Evolutionary conservation across 2,113 vertebrate genomes (phyloP).

Genomic region (Mustela nigripes): DNA sequence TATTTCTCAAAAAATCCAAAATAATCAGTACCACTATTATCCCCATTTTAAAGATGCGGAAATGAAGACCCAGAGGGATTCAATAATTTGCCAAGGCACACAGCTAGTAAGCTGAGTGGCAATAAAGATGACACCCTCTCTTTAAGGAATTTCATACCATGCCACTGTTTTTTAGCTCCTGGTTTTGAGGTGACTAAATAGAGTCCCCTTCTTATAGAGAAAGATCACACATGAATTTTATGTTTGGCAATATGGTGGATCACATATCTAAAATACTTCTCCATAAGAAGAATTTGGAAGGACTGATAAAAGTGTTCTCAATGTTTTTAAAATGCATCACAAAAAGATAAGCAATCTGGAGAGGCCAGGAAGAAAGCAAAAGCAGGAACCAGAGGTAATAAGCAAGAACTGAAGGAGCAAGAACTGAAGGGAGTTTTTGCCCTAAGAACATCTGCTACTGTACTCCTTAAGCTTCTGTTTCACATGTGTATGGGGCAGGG

Average conservation of each 20-base stretch:
- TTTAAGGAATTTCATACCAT: neutral
- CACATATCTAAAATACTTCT: neutral
- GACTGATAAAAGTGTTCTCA: neutral
- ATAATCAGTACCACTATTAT: neutral
- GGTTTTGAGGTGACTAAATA: constrained; percentile 12
- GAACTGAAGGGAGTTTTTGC: neutral
- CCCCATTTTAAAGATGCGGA: constrained; percentile 2
- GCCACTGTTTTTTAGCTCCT: neutral
- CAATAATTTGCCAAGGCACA: neutral
- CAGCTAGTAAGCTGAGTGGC: neutral
- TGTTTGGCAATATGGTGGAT: neutral
- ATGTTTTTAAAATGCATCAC: constrained; percentile 21
- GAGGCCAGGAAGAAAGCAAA: neutral
- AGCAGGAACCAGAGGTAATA: neutral
- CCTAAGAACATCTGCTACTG: neutral
- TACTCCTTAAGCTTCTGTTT: neutral
- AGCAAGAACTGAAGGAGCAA: neutral
- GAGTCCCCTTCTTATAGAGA: neutral
- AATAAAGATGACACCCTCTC: neutral
- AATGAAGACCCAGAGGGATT: neutral
- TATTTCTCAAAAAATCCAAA: neutral
- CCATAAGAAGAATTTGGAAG: constrained; percentile 8
- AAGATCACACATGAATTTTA: neutral
- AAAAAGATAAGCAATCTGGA: constrained; percentile 35
- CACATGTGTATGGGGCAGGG: neutral